Evolutionary conservation across 64 coral and sea anemone species (phyloP).

Genomic region (Pachyseris speciosa): DNA sequence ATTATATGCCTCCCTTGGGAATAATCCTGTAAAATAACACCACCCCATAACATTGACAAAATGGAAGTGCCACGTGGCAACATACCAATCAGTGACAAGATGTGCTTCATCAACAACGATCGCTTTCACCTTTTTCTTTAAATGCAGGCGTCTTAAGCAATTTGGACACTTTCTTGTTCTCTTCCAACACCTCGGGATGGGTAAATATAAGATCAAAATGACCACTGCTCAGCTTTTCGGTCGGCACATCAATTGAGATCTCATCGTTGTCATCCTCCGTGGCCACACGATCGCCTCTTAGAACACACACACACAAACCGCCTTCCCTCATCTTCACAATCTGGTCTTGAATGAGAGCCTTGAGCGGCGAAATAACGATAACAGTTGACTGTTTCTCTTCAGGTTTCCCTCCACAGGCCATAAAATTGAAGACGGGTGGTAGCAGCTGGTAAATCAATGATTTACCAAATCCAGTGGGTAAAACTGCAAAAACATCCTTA

Average conservation of each 20-base stretch:
- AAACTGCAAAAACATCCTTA: too few species aligned
- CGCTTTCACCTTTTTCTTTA: background rate
- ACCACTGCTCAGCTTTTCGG: too few species aligned
- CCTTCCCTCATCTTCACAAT: background rate
- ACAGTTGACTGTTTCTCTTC: background rate
- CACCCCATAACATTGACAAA: background rate
- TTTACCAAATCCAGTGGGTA: background rate
- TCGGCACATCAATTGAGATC: too few species aligned
- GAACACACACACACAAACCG: background rate
- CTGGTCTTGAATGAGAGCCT: background rate
- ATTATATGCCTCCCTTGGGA: too few species aligned
- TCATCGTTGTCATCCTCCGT: too few species aligned
- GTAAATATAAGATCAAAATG: too few species aligned
- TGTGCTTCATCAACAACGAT: background rate
- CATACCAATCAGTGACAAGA: background rate
- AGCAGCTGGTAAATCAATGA: background rate
- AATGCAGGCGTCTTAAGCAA: background rate
- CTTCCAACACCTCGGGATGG: too few species aligned
- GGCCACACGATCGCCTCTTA: background rate
- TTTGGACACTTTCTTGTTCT: too few species aligned
- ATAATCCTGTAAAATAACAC: background rate
- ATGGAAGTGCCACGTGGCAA: background rate
- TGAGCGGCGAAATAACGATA: background rate
- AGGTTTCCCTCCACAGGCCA: background rate
- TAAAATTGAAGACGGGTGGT: background rate